Percentiles rank a stretch among this genome's conserved stretches.
Evolutionary conservation across 2,888 invertebrate species (phyloP).

Genomic region (Aspidiotus destructor): DNA sequence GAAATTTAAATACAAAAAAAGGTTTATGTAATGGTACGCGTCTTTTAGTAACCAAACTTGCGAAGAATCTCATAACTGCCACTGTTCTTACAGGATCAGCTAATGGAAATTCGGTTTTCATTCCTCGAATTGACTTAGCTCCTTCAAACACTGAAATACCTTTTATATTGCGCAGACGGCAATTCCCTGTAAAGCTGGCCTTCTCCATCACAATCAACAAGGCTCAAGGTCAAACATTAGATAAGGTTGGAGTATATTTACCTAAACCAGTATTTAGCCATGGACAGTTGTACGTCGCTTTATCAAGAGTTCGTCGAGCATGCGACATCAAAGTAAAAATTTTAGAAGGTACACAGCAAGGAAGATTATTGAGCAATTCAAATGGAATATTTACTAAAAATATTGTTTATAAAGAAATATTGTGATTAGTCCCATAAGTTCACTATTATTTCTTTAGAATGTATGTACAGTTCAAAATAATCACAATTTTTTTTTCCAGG

Average conservation of each 20-base stretch:
- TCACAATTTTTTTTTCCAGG: too few relatives aligned
- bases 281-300: too few relatives aligned
- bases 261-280: conserved; percentile 36
- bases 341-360: too few relatives aligned
- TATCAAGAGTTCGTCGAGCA: too few relatives aligned
- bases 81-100: not conserved
- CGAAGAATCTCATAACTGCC: not conserved
- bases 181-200: not conserved
- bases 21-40: conserved; percentile 4
- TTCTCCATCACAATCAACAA: not conserved
- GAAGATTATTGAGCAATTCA: too few relatives aligned
- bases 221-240: conserved; percentile 22
- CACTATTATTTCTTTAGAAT: too few relatives aligned
- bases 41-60: not conserved
- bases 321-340: too few relatives aligned
- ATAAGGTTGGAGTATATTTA: conserved; percentile 33
- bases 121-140: not conserved
- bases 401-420: too few relatives aligned
- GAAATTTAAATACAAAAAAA: conserved; percentile 5
- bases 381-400: too few relatives aligned
- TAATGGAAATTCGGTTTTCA: not conserved
- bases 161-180: not conserved
- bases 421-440: too few relatives aligned
- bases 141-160: not conserved
- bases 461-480: too few relatives aligned